Evolutionary conservation across 92 coral and sea anemone species (phyloP).

Genomic region (Phymanthus crucifer): DNA sequence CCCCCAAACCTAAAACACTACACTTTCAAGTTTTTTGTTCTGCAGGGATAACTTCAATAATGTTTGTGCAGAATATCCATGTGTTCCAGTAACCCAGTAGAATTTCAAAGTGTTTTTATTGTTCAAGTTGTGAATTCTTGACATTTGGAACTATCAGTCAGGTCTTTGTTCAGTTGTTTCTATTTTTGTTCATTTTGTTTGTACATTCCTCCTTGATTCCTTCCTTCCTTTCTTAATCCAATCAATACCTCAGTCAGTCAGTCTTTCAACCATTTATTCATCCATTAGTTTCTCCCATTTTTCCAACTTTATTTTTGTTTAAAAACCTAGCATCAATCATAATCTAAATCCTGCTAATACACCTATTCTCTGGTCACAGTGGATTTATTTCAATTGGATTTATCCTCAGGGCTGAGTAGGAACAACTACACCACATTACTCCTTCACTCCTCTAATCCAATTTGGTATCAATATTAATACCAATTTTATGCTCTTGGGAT

Average conservation of each 20-base stretch:
- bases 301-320: background rate
- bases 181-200: background rate
- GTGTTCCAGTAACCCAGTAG: too few species aligned
- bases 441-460: background rate
- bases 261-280: background rate
- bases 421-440: background rate
- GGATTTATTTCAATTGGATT: background rate
- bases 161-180: too few species aligned
- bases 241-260: background rate
- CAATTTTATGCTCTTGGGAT: background rate
- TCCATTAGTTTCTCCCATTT: background rate
- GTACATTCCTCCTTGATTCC: background rate
- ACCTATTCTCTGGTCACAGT: background rate
- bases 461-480: background rate
- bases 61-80: too few species aligned
- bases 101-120: too few species aligned
- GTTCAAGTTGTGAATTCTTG: too few species aligned
- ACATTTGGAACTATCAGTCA: too few species aligned
- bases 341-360: background rate
- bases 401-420: constrained; percentile 2
- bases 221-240: background rate
- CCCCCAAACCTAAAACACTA: too few species aligned
- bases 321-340: background rate
- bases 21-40: too few species aligned
- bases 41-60: too few species aligned